Evolutionary conservation across 2,888 invertebrate species (phyloP), one percentile per base, ranked within the genome.

Genomic region (Drosophila melanosoma): DNA sequence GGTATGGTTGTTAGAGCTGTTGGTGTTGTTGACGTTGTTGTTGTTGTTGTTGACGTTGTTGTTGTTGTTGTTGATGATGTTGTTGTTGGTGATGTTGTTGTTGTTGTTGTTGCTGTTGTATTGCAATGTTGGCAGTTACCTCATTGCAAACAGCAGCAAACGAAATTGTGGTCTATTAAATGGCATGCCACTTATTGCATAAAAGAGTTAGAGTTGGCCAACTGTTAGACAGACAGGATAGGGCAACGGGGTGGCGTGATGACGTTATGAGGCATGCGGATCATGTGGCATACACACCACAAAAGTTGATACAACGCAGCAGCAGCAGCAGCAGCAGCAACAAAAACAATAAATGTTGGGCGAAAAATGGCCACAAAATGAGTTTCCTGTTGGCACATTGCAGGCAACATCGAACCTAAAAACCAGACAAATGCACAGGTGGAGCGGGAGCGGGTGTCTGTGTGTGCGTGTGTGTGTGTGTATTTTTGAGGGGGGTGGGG

Each of bases 101-200:
- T 29, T 48, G 56, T 74, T 69, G 23, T 1, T 23, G 20, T 38
- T 57, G 52, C 12, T 51, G 45, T 29, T 48, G 56, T 74, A 59
- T 69, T 33, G 64, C 64, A 64, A 75, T 53, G 35, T 51, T 74
- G 38, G 38, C 38, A 61, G 69, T 29, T 48, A 32, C 36, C 74
- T 74, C 42, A 61, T 51, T 62, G 33, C 59, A 61, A 72, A 59
- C 60, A 67, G 35, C 69, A 75, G 66, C 78, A 69, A 83, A 81
- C 83, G 61, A 78, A 83, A 81, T 81, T 81, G 81, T 61, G 81
- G 81, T 83, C 69, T 81, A 81, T 78, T 81, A 78, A 81, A 69
- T 81, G 81, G 81, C 78, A 83, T 78, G 75, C 83, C 81, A 81
- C 81, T 80, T 83, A 81, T 81, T 83, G 81, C 81, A 71, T 71